A percentile compares a stretch with the other conserved stretches of the same genome.
phyloP scores from a whole-genome alignment of 2,113 vertebrate genomes.

The human (Homo sapiens) region DNA sequence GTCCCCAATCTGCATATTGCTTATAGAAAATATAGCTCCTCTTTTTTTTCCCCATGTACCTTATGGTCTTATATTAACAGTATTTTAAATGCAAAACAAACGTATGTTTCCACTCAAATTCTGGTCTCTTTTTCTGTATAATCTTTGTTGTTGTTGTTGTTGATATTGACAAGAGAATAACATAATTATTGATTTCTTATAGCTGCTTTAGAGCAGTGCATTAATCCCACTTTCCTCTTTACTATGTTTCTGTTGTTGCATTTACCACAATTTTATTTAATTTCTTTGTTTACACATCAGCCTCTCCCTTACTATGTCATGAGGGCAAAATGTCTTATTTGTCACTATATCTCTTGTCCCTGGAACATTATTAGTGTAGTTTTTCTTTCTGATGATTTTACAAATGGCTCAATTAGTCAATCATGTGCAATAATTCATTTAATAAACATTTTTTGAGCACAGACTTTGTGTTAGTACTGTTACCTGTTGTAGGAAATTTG shows the following conservation, averaged over 20 bases:
- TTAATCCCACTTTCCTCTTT: neutral
- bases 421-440: neutral
- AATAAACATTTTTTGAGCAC: neutral
- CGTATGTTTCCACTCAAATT: neutral
- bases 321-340: neutral
- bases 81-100: neutral
- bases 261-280: slow-evolving; percentile 30
- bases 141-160: neutral
- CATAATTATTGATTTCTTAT: neutral
- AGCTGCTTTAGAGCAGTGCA: neutral
- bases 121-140: neutral
- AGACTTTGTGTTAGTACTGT: neutral
- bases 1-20: neutral
- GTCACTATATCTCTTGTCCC: neutral
- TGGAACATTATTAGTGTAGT: neutral
- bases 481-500: neutral
- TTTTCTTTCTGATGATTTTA: neutral
- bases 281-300: neutral
- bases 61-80: neutral
- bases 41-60: neutral
- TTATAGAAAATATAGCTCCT: neutral
- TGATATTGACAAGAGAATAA: neutral
- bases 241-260: neutral
- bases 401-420: neutral
- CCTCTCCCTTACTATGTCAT: neutral